These are phyloP conservation scores for Cololabis saira DNA, from an alignment of 2,113 vertebrate species.

Conservation along the genomic window DNA sequence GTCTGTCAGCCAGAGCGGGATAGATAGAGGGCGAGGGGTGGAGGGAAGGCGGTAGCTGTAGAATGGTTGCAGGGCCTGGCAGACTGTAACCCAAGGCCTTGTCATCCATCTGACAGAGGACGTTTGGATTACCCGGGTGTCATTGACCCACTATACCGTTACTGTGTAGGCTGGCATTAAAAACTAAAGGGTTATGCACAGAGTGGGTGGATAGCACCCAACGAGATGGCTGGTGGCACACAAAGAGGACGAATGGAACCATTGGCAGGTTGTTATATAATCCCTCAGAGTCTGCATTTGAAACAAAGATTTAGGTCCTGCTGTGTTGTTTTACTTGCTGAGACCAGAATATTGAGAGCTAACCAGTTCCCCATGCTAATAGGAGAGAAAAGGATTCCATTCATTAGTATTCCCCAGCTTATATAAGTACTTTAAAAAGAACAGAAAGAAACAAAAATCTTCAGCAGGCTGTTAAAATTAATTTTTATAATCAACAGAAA, in stretches of 20 bases:
- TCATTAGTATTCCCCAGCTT: no score
- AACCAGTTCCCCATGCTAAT: no score
- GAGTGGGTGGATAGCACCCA: no score
- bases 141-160: conserved; percentile 55
- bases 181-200: conserved; percentile 18
- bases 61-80: conserved; percentile 37
- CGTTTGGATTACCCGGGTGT: conserved; percentile 50
- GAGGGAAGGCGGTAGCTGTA: background rate
- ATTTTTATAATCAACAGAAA: no score
- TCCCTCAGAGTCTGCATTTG: conserved; percentile 48
- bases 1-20: conserved; percentile 26
- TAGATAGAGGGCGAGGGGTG: background rate
- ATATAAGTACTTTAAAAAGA: no score
- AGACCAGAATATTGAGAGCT: no score
- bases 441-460: no score
- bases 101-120: conserved; percentile 47
- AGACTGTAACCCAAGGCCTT: conserved; percentile 56
- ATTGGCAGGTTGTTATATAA: conserved; percentile 38
- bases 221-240: no score
- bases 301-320: conserved; percentile 36
- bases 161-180: conserved; percentile 24
- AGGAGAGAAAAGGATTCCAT: no score
- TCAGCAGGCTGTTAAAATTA: no score
- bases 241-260: conserved; percentile 11
- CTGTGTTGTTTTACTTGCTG: background rate